Evolutionary conservation across 2,888 invertebrate species (phyloP).

Genomic region (Callinectes sapidus): DNA sequence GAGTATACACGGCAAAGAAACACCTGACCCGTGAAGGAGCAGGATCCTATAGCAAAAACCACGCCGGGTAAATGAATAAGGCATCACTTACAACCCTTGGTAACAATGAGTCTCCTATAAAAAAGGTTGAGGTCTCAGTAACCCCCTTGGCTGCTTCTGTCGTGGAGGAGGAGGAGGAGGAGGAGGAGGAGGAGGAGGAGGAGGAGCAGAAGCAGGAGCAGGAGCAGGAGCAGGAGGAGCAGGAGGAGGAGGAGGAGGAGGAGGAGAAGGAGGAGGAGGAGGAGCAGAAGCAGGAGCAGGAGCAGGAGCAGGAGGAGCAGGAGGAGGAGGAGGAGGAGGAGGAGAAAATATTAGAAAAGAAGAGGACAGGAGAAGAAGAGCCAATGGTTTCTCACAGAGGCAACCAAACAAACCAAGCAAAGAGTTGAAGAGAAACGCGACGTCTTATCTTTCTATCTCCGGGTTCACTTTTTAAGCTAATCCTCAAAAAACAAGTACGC

Average conservation of each 20-base stretch:
- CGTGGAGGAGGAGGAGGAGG: neutral
- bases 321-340: too few species aligned
- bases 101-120: neutral
- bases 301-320: neutral
- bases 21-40: conserved; percentile 27
- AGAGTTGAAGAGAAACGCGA: neutral
- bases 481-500: neutral
- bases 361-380: neutral
- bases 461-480: neutral
- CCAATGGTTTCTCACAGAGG: neutral
- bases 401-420: neutral
- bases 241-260: neutral
- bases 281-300: neutral
- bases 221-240: neutral
- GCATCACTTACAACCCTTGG: neutral
- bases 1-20: neutral
- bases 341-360: neutral
- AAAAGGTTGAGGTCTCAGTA: neutral
- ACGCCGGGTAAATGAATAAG: neutral
- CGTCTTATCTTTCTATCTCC: neutral
- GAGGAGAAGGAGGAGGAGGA: neutral
- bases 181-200: neutral
- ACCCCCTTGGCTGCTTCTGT: neutral
- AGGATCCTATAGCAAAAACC: neutral
- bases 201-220: neutral